A percentile compares a stretch with the other conserved stretches of the same genome.
These are phyloP conservation scores for Tapirus indicus DNA, from an alignment of 2,797 vertebrate species.

Conservation along the genomic window DNA sequence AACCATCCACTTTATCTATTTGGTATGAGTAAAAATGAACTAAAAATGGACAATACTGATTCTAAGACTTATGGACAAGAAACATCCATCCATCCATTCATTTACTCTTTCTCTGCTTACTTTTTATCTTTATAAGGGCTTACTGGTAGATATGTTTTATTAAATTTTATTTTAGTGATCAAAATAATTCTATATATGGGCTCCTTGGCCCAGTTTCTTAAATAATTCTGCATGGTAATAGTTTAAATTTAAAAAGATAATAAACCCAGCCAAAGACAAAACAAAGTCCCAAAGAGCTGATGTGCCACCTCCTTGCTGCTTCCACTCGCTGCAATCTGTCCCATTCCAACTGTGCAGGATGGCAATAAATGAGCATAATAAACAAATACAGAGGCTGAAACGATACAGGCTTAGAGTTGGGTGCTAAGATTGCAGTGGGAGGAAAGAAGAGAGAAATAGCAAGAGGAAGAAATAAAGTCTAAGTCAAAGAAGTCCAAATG, in stretches of 20 bases:
- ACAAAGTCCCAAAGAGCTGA: not conserved
- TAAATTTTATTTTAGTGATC: slow-evolving; percentile 42
- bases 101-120: not conserved
- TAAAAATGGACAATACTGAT: not conserved
- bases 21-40: not conserved
- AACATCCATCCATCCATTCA: not conserved
- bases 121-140: not conserved
- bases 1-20: not conserved
- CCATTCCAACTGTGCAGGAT: not conserved
- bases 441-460: not conserved
- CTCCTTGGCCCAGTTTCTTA: not conserved
- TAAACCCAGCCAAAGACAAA: not conserved
- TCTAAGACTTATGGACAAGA: not conserved
- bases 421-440: not conserved
- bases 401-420: not conserved
- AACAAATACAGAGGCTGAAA: not conserved
- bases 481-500: not conserved
- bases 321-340: not conserved
- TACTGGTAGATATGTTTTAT: not conserved
- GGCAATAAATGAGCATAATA: not conserved
- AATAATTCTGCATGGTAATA: slow-evolving; percentile 1
- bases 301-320: not conserved
- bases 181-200: not conserved
- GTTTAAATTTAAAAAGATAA: slow-evolving; percentile 54
- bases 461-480: not conserved